phyloP scores from a whole-genome alignment of 2,113 vertebrate species.

The Podarcis cretensis region DNA sequence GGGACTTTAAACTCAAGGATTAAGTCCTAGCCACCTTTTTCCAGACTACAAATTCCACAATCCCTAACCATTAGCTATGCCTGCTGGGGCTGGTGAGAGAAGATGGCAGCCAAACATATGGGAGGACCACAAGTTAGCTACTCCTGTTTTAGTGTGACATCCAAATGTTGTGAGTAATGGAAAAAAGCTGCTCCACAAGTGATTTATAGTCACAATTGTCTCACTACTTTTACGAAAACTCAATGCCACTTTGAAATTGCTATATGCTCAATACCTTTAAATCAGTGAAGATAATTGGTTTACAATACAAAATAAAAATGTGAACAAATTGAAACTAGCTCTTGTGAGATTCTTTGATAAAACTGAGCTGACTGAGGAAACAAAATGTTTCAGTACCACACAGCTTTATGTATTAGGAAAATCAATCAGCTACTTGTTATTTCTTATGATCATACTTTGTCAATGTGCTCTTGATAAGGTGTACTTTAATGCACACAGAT shows the following conservation, averaged over 20 bases:
- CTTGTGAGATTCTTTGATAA: background rate
- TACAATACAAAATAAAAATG: background rate
- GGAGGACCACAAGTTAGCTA: no score
- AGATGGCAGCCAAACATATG: no score
- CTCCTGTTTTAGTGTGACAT: no score
- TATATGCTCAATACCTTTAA: background rate
- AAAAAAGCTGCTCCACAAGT: background rate
- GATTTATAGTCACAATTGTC: background rate
- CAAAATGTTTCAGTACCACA: background rate
- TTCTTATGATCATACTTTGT: background rate
- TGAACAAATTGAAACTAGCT: background rate
- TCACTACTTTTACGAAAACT: background rate
- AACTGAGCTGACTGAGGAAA: background rate
- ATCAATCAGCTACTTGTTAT: background rate
- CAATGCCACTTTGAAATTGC: background rate
- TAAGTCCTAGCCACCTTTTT: background rate
- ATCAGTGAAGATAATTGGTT: background rate
- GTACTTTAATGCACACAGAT: no score
- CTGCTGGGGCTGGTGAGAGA: no score
- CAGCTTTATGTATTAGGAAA: background rate
- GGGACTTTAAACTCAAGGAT: background rate
- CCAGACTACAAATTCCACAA: background rate
- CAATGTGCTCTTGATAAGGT: background rate
- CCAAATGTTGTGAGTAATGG: no score
- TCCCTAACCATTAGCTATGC: no score